These are phyloP conservation scores for Argya squamiceps DNA, from an alignment of 2,797 vertebrate genomes.

Conservation along the genomic window DNA sequence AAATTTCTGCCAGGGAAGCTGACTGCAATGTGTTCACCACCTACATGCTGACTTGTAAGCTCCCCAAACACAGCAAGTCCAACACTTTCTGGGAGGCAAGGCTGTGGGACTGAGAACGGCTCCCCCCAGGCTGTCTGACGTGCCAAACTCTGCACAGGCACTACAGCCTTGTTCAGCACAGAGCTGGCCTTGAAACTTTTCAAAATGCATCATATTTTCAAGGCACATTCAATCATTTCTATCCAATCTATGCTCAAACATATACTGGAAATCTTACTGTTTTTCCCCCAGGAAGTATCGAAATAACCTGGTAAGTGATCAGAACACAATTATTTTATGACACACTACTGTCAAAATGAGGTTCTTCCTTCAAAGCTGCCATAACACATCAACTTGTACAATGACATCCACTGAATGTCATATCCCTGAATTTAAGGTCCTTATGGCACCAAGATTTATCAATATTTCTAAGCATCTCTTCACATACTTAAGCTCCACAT, in stretches of 20 bases:
- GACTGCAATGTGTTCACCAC: not conserved
- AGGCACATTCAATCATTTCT: not conserved
- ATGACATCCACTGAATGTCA: not conserved
- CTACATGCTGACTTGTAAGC: not conserved
- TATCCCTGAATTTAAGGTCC: not conserved
- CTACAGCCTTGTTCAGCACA: not conserved
- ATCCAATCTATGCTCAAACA: not conserved
- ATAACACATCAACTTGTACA: not conserved
- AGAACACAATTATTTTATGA: not conserved
- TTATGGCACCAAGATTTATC: not conserved
- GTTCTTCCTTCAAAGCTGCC: not conserved
- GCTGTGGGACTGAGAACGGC: not conserved
- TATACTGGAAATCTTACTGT: not conserved
- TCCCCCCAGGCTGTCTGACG: not conserved
- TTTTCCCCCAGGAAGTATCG: not conserved
- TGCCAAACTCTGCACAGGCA: not conserved
- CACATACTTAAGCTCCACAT: not conserved
- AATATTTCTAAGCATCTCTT: not conserved
- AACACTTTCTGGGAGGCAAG: not conserved
- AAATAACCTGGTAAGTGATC: not conserved
- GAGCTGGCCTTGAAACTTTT: not conserved
- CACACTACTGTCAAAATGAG: not conserved
- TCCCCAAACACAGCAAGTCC: not conserved
- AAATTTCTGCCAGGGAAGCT: not conserved
- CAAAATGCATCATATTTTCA: not conserved